Evolutionary conservation across 2,888 invertebrate species (phyloP).

Genomic region (Myathropa florea): DNA sequence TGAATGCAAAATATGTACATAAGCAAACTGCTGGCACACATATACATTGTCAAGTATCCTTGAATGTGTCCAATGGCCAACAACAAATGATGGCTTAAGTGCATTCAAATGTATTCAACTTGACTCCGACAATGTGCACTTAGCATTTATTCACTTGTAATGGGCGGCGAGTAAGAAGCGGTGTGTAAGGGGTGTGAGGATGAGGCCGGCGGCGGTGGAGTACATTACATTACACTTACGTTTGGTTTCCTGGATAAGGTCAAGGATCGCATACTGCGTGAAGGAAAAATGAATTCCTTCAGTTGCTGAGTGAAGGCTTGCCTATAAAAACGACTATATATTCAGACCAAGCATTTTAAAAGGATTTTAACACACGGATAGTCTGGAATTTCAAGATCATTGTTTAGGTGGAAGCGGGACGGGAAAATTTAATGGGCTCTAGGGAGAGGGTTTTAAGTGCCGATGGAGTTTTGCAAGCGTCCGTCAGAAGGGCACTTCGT

Average conservation of each 20-base stretch:
- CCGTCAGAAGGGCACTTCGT: too few species aligned
- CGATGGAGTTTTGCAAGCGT: too few species aligned
- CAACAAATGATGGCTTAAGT: slow-evolving; percentile 57
- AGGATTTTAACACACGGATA: background rate
- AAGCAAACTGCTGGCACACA: background rate
- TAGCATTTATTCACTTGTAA: slow-evolving; percentile 47
- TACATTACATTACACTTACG: background rate
- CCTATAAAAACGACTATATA: background rate
- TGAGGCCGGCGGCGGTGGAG: background rate
- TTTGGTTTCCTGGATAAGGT: background rate
- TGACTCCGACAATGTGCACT: slow-evolving; percentile 44
- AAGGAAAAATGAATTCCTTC: background rate
- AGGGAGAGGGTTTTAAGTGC: too few species aligned
- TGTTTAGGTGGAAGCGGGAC: background rate
- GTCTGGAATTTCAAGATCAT: background rate
- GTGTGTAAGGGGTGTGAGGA: too few species aligned
- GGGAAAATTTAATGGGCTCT: too few species aligned
- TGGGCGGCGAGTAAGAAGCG: background rate
- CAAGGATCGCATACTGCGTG: background rate
- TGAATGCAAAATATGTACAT: background rate
- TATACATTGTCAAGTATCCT: slow-evolving; percentile 4
- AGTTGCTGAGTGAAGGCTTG: background rate
- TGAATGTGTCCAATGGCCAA: slow-evolving; percentile 17
- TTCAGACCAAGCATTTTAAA: background rate
- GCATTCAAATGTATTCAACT: slow-evolving; percentile 48